phyloP scores from a whole-genome alignment of 2,113 vertebrate genomes.

The Sciurus niger region DNA sequence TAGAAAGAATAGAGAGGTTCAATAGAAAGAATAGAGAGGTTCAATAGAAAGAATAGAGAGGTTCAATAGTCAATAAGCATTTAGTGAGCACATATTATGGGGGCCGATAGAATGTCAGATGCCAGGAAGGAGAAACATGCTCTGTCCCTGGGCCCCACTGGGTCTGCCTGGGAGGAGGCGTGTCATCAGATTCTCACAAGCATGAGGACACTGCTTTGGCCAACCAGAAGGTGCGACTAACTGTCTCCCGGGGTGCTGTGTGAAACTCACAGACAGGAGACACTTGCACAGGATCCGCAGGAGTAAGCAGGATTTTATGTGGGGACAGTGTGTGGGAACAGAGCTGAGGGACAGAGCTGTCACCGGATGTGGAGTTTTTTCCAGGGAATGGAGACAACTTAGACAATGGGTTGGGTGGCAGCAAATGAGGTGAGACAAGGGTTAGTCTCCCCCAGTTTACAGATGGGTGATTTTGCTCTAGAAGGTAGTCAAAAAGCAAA shows the following conservation, averaged over 20 bases:
- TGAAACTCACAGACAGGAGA: neutral
- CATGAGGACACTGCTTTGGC: neutral
- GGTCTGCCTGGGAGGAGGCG: neutral
- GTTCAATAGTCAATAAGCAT: neutral
- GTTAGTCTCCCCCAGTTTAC: neutral
- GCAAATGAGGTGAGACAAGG: neutral
- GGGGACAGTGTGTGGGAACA: constrained; percentile 43
- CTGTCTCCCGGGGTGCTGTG: neutral
- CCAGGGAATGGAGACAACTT: neutral
- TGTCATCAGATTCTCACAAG: neutral
- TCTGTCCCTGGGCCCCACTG: neutral
- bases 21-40: neutral
- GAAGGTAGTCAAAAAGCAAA: neutral
- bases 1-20: neutral
- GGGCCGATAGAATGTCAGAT: too few relatives aligned
- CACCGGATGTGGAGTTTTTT: neutral
- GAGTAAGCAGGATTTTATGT: neutral
- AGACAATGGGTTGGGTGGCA: neutral
- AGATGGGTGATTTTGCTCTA: neutral
- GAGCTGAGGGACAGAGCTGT: constrained; percentile 28
- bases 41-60: neutral
- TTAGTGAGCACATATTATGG: neutral
- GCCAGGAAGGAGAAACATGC: neutral
- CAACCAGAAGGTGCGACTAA: neutral
- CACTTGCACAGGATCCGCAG: neutral